Conservation (phyloP, 2,113 vertebrate species). For the Gopherus evgoodei region DNA sequence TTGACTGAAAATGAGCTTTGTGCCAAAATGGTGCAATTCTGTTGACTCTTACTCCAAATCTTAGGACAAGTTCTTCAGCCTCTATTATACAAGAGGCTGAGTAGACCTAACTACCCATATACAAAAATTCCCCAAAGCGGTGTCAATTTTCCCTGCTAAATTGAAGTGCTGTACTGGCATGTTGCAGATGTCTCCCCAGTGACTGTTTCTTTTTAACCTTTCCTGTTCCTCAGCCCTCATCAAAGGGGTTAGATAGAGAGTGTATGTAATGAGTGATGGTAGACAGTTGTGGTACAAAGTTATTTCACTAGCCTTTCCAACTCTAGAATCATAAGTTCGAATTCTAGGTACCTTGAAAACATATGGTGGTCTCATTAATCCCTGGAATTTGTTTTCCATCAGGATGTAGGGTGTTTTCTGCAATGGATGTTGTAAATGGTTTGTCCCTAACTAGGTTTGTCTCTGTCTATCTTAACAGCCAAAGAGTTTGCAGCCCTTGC, state of each 20-base stretch:
- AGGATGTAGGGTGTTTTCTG: not conserved
- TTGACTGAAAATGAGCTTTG: slow-evolving; percentile 28
- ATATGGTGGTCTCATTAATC: not conserved
- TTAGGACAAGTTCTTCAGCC: not conserved
- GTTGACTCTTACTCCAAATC: not conserved
- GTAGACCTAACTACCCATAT: not conserved
- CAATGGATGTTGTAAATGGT: not conserved
- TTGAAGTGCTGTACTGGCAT: not conserved
- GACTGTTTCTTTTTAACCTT: not conserved
- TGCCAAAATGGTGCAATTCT: not conserved
- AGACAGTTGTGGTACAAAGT: not conserved
- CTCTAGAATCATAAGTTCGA: not conserved
- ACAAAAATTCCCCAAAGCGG: not conserved
- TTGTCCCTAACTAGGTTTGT: not conserved
- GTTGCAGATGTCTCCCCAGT: not conserved
- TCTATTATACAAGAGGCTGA: not conserved
- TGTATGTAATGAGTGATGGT: not conserved
- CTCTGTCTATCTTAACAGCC: not conserved
- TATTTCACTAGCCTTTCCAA: not conserved
- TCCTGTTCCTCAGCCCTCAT: not conserved
- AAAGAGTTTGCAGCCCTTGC: not conserved
- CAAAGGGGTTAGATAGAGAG: not conserved
- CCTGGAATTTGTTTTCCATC: not conserved
- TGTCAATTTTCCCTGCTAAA: not conserved
- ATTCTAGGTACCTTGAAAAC: not conserved